Evolutionary conservation across 2,113 vertebrate species (phyloP).

Genomic region (Pygathrix nemaeus): DNA sequence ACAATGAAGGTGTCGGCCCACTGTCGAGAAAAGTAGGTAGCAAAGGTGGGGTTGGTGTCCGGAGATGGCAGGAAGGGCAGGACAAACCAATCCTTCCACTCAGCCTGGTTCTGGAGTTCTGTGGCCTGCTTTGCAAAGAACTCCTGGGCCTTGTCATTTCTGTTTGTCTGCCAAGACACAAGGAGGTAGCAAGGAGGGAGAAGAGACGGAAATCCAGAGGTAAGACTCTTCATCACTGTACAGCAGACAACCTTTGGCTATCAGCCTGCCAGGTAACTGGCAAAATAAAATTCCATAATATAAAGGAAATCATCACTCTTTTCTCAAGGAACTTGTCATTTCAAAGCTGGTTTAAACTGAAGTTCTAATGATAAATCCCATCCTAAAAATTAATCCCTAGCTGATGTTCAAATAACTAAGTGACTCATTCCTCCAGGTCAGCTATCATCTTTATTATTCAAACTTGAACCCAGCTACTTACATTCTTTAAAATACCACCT

Average conservation of each 20-base stretch:
- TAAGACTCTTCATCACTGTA: background rate
- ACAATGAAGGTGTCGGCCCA: slow-evolving; percentile 98
- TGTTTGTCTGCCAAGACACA: slow-evolving; percentile 85
- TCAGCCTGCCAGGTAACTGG: background rate
- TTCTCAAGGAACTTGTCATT: background rate
- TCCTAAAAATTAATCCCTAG: slow-evolving; percentile 15
- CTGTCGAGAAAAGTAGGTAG: slow-evolving; percentile 95
- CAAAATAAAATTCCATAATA: background rate
- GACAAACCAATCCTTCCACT: slow-evolving; percentile 99
- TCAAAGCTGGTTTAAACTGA: background rate
- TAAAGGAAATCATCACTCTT: background rate
- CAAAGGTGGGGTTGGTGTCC: slow-evolving; percentile 93
- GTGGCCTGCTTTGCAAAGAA: slow-evolving; percentile 95
- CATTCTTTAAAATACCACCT: background rate
- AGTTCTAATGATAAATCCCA: background rate
- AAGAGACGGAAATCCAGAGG: background rate
- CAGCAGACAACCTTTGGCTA: background rate
- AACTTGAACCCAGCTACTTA: background rate
- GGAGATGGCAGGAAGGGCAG: slow-evolving; percentile 93
- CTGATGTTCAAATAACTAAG: slow-evolving; percentile 37
- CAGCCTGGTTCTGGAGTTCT: slow-evolving; percentile 93
- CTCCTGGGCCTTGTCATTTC: slow-evolving; percentile 94
- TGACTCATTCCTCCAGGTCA: background rate
- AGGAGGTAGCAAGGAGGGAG: background rate
- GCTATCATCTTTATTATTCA: background rate